Base-by-base conservation (phyloP, 2,797 vertebrate genomes). In the Xiphophorus birchmanni region DNA sequence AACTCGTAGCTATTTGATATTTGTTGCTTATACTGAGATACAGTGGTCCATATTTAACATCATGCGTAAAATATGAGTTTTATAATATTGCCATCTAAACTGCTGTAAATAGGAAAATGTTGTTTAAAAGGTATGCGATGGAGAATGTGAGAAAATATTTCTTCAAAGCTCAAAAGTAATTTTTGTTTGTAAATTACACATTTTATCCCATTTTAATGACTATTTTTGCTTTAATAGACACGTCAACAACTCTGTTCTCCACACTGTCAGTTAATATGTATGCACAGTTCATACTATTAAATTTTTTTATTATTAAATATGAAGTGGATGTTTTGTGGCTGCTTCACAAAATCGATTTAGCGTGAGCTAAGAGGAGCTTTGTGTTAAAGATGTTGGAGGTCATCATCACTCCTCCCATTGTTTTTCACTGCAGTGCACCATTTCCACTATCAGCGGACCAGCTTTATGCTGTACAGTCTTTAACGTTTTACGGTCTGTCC, bases 371-470 rank as follows among this genome's bases (percentile, higher is more conserved):
- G 5, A 40, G 50, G 40, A 54, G 23, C 50, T 1, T 12, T 4
- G 60, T 3, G 52, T 81, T 78, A 75, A 54, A 72, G 75, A 45
- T 40, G 0, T 63, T 71, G 65, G 74, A 84, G 77, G 79, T 84
- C 76, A 71, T 63, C 23, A 21, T 63, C 47, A 21, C 50, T 73
- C 77, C 63, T 42, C 76, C 42, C 63, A 73, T 72, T 74, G 74
- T 80, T 50, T 81, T 60, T 74, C 10, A 48, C 80, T 82, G 81
- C 79, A 83, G 63, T 80, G 80, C 85, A 79, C 26, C 80, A 71
- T 35, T 67, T 79, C 63, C 26, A 12, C 56, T 40, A n/a, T 75
- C 54, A 15, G 50, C 26, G 52, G 32, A 75, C 29, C 48, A 67
- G 54, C 26, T 44, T 40, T 29, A 37, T 0, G 82, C 52, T 17